A percentile compares a stretch with the other conserved stretches of the same genome.
Conservation (phyloP, 2,888 invertebrate genomes). For the Aplocera efformata region DNA sequence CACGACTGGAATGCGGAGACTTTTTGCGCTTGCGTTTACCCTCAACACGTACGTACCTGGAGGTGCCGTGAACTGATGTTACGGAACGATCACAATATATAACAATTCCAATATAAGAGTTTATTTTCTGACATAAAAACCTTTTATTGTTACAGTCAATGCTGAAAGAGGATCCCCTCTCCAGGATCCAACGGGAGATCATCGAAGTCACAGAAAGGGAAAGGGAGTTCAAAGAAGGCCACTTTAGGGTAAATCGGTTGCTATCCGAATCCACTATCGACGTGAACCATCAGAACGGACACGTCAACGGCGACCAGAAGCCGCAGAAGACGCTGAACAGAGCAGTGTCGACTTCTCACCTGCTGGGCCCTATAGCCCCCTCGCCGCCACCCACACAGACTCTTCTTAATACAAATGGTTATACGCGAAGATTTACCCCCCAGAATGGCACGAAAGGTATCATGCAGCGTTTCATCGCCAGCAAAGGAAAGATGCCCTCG, state of each 20-base stretch:
- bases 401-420: slow-evolving; percentile 69
- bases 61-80: not conserved
- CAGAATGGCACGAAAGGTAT: slow-evolving; percentile 86
- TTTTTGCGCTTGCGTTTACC: slow-evolving; percentile 7
- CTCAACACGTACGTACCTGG: slow-evolving; percentile 1
- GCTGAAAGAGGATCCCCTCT: slow-evolving; percentile 85
- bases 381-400: slow-evolving; percentile 58
- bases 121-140: no score
- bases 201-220: slow-evolving; percentile 92
- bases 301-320: slow-evolving; percentile 59
- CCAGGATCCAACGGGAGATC: slow-evolving; percentile 93
- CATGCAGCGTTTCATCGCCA: slow-evolving; percentile 92
- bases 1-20: slow-evolving; percentile 17
- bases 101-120: no score
- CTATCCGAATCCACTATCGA: slow-evolving; percentile 72
- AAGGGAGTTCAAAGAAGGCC: slow-evolving; percentile 86
- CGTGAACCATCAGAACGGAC: slow-evolving; percentile 70
- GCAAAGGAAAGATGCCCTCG: slow-evolving; percentile 84
- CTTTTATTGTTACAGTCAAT: slow-evolving; percentile 64
- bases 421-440: slow-evolving; percentile 82
- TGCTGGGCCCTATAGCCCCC: slow-evolving; percentile 61
- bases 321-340: slow-evolving; percentile 56
- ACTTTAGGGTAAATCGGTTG: slow-evolving; percentile 68
- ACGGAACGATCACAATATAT: no score
- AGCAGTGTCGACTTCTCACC: slow-evolving; percentile 71